A percentile compares a stretch with the other conserved stretches of the same genome.
Conservation (phyloP, 2,797 vertebrate genomes). For the Hemitrygon akajei region DNA sequence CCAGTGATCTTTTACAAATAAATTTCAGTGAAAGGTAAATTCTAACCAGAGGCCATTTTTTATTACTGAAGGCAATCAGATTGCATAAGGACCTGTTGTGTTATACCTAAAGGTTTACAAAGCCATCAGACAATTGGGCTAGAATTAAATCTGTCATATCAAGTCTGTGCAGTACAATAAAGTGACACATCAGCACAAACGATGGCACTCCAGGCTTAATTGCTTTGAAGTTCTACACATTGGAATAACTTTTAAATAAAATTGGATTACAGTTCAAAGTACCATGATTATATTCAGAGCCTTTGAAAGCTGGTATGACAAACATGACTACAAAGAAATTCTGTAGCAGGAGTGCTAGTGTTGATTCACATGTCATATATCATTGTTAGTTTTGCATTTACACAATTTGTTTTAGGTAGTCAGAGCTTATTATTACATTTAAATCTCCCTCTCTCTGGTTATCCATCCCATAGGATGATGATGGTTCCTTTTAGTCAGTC, state of each 20-base stretch:
- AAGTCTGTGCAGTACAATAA: not conserved
- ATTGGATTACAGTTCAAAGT: not conserved
- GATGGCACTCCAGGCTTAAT: not conserved
- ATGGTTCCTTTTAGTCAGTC: too few species aligned
- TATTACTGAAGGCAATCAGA: not conserved
- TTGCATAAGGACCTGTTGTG: not conserved
- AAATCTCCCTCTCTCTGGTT: too few species aligned
- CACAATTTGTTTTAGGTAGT: not conserved
- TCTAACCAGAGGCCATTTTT: not conserved
- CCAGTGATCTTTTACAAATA: not conserved
- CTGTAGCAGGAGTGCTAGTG: not conserved
- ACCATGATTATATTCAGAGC: not conserved
- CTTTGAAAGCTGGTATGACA: not conserved
- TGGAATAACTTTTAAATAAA: not conserved
- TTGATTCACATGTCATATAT: not conserved
- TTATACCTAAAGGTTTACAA: not conserved
- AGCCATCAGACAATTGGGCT: not conserved
- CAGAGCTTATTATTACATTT: not conserved
- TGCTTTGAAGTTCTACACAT: not conserved
- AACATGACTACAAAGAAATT: not conserved
- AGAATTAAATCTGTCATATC: constrained; percentile 14
- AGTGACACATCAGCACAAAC: not conserved
- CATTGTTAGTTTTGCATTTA: not conserved
- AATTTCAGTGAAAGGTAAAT: not conserved
- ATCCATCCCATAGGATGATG: too few species aligned